Evolutionary conservation across 1,140 invertebrate species (phyloP), one percentile per base, ranked within the genome.

Genomic region (Anagrus nilaparvatae): DNA sequence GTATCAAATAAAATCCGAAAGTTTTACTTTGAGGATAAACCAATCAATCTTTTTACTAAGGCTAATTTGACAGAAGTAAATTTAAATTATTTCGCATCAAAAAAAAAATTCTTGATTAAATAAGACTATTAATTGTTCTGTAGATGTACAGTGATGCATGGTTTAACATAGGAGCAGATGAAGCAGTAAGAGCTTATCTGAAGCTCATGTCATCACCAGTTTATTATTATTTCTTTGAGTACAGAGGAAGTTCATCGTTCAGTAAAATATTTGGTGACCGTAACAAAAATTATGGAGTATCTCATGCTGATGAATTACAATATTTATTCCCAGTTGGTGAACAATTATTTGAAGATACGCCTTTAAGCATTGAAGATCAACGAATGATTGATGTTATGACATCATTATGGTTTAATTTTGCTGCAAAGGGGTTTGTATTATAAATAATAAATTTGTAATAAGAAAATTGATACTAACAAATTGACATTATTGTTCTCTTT

Each of bases 281-380:
- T 2, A 51, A 60, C 10, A 65, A 64, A 10, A 68, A 79, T 54
- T 81, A 80, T 47, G 80, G 81, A 19, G 78, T 82, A 1, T 78
- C 76, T 33, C 81, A 84, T 56, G 79, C 79, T 2, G 82, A 85
- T 47, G 82, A 84, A 38, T 59, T 84, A 14, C 78, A 81, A 51
- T 82, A 82, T 55, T 51, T 84, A 1, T 85, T 85, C 48, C 81
- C 81, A 0, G 74, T 83, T 21, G 67, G 65, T 0, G 67, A 72
- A 39, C 65, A 70, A 39, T 52, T 79, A 3, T 78, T 78, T 43
- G 60, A 66, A 2, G 65, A 73, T 30, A 60, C 53, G 2, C 48
- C 53, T 10, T 54, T 71, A 5, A 72, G 53, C 5, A 49, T 62
- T 9, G 52, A 65, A 16, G 76, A 78, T 49, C 51, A 67, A 3